These are phyloP conservation scores for Sebastolobus alascanus DNA, from an alignment of 2,797 vertebrate genomes.

Conservation along the genomic window DNA sequence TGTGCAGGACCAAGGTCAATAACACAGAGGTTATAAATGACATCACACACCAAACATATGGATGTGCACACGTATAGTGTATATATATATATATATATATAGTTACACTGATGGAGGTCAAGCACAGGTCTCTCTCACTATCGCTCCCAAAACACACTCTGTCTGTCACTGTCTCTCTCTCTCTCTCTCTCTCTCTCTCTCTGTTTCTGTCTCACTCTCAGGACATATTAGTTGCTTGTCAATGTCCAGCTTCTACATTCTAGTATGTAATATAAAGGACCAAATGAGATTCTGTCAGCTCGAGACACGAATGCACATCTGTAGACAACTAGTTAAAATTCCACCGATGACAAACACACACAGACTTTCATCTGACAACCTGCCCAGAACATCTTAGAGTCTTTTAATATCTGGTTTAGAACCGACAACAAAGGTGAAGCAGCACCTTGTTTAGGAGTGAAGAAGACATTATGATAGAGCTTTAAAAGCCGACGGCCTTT, in stretches of 20 bases:
- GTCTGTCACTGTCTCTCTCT: constrained; percentile 25
- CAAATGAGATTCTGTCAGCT: constrained; percentile 11
- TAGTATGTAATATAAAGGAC: background rate
- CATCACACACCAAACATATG: constrained; percentile 41
- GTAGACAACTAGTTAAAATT: background rate
- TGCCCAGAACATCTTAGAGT: background rate
- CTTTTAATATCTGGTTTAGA: background rate
- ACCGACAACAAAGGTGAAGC: background rate
- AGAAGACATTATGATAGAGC: background rate
- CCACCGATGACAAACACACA: background rate
- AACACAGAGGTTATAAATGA: constrained; percentile 67
- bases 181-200: background rate
- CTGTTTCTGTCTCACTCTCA: constrained; percentile 9
- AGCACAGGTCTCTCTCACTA: constrained; percentile 43
- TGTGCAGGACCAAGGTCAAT: constrained; percentile 65
- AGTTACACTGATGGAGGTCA: constrained; percentile 56
- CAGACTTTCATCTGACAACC: constrained; percentile 6
- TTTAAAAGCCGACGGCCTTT: background rate
- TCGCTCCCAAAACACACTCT: constrained; percentile 30
- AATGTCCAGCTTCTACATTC: background rate
- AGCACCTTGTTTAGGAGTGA: constrained; percentile 3
- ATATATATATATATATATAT: too few species aligned
- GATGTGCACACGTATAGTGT: constrained; percentile 29
- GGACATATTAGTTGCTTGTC: background rate
- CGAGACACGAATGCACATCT: background rate